phyloP scores from a whole-genome alignment of 2,888 invertebrate species.

The Drosophila mercatorum region DNA sequence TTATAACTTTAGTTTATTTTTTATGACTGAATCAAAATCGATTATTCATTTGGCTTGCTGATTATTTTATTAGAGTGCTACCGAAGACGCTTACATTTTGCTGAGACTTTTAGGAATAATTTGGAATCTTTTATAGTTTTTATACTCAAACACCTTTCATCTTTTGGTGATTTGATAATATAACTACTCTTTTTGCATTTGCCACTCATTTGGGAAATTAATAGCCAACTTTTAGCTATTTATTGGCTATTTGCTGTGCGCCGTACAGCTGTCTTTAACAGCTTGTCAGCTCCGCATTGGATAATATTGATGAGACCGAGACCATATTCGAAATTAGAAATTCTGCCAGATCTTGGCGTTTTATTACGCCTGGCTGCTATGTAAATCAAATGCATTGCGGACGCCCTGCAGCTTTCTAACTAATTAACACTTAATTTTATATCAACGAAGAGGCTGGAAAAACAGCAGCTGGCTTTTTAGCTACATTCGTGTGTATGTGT shows the following conservation, averaged over 20 bases:
- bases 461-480: constrained; percentile 68
- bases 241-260: constrained; percentile 4
- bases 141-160: too few relatives aligned
- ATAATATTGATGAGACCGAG: constrained; percentile 39
- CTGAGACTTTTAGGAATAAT: too few relatives aligned
- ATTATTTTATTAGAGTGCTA: too few relatives aligned
- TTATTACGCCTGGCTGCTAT: constrained; percentile 28
- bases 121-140: too few relatives aligned
- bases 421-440: constrained; percentile 80
- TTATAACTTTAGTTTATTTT: too few relatives aligned
- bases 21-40: too few relatives aligned
- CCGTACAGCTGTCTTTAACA: constrained; percentile 7
- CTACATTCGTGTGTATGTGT: background rate
- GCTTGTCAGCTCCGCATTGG: constrained; percentile 14
- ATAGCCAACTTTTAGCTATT: constrained; percentile 11
- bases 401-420: constrained; percentile 77
- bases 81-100: too few relatives aligned
- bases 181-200: background rate
- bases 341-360: constrained; percentile 26
- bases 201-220: background rate
- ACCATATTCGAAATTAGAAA: constrained; percentile 48
- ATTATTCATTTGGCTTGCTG: too few relatives aligned
- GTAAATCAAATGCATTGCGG: constrained; percentile 64
- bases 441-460: constrained; percentile 60
- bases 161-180: background rate